phyloP scores from a whole-genome alignment of 2,113 vertebrate genomes.

The Vimba vimba region DNA sequence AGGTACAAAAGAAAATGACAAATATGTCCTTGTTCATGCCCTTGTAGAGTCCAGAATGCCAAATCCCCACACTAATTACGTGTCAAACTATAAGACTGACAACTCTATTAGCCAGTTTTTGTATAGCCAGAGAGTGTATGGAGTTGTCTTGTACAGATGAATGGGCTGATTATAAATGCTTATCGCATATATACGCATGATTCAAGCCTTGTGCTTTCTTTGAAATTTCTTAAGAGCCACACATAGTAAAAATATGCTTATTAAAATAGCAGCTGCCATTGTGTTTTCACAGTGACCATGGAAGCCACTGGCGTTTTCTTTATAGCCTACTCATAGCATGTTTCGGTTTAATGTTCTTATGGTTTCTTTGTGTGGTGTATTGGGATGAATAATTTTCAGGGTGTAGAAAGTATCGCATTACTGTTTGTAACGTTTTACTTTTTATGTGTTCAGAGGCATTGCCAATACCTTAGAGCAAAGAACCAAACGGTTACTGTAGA shows the following conservation, averaged over 20 bases:
- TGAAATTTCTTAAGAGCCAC: not conserved
- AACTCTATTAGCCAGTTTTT: constrained; percentile 32
- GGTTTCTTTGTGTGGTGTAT: not conserved
- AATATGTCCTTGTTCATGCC: constrained; percentile 13
- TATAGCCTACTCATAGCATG: not conserved
- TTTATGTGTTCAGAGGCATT: constrained; percentile 16
- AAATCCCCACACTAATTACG: constrained; percentile 20
- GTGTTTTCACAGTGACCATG: not conserved
- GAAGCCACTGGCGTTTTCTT: no score
- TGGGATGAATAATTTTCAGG: not conserved
- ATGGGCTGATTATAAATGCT: constrained; percentile 24
- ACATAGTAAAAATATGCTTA: not conserved
- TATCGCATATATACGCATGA: not conserved
- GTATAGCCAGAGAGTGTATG: not conserved
- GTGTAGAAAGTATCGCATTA: not conserved
- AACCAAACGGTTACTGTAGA: not conserved
- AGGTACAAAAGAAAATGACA: constrained; percentile 15
- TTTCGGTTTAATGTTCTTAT: not conserved
- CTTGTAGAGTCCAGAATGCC: constrained; percentile 16
- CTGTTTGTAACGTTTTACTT: not conserved
- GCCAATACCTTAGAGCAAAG: constrained; percentile 3
- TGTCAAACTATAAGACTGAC: constrained; percentile 38
- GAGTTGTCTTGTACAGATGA: constrained; percentile 20
- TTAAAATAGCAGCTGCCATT: not conserved
- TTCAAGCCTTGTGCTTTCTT: not conserved